Percentiles rank a stretch among this genome's conserved stretches.
Evolutionary conservation across 2,888 invertebrate genomes (phyloP).

Genomic region (Pediacus dermestoides): DNA sequence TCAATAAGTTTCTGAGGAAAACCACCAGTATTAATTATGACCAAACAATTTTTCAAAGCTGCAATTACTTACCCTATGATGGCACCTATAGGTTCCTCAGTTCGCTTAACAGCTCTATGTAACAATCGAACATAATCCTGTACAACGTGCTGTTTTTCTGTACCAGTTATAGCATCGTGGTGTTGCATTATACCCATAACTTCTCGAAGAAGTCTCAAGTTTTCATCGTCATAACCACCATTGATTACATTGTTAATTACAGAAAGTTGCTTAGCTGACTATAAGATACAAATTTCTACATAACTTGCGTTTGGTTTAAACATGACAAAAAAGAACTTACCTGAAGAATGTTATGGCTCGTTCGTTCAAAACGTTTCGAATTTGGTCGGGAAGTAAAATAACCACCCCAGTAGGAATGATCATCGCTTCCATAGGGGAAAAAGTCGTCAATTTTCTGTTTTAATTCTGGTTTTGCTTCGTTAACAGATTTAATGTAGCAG

Average conservation of each 20-base stretch:
- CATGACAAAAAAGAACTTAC: slow-evolving; percentile 42
- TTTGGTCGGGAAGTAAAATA: slow-evolving; percentile 81
- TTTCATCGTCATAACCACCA: slow-evolving; percentile 48
- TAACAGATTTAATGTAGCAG: slow-evolving; percentile 75
- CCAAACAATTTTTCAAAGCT: too few species aligned
- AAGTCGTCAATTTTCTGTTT: slow-evolving; percentile 78
- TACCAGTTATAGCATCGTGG: slow-evolving; percentile 88
- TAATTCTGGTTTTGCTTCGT: slow-evolving; percentile 64
- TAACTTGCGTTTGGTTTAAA: too few species aligned
- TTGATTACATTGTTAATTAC: not conserved
- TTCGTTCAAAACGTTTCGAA: slow-evolving; percentile 70
- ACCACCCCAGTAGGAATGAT: slow-evolving; percentile 89
- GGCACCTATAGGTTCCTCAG: slow-evolving; percentile 35
- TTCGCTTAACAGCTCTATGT: slow-evolving; percentile 57
- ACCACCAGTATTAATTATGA: too few species aligned
- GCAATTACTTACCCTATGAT: slow-evolving; percentile 29
- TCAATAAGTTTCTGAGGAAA: too few species aligned
- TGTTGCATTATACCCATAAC: slow-evolving; percentile 87
- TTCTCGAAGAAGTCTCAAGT: slow-evolving; percentile 64
- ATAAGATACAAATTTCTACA: not conserved
- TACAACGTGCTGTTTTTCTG: slow-evolving; percentile 83
- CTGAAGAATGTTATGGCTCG: slow-evolving; percentile 72
- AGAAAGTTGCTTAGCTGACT: not conserved
- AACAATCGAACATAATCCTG: slow-evolving; percentile 81
- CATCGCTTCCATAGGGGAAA: slow-evolving; percentile 83